Conservation (phyloP, 2,888 invertebrate genomes). For the Pristionchus maxplancki region DNA sequence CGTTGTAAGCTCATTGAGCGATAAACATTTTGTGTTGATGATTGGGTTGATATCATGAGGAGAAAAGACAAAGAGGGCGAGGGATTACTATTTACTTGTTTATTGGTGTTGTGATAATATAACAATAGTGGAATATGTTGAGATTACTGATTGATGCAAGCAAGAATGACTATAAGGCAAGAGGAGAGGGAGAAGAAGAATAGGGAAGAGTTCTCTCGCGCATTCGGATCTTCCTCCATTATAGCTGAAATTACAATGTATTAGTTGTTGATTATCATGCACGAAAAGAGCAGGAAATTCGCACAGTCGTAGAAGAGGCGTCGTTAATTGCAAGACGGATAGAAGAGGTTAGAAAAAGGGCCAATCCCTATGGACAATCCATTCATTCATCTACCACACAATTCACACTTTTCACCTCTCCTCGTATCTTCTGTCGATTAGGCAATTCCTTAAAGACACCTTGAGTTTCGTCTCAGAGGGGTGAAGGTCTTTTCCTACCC, state of each 20-base stretch:
- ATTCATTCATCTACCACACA: constrained; percentile 23
- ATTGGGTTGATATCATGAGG: neutral
- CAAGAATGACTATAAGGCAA: neutral
- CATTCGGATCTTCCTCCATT: neutral
- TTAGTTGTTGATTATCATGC: neutral
- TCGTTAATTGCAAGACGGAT: neutral
- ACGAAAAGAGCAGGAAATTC: neutral
- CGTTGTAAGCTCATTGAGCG: constrained; percentile 1
- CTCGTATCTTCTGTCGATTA: neutral
- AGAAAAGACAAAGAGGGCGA: neutral
- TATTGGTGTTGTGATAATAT: neutral
- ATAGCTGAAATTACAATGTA: neutral
- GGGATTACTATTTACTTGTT: neutral
- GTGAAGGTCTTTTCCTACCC: neutral
- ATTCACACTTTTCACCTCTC: constrained; percentile 12
- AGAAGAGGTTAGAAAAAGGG: neutral
- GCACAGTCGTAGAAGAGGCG: neutral
- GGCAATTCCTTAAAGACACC: neutral
- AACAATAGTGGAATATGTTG: neutral
- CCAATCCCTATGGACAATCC: neutral
- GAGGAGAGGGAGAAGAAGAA: neutral
- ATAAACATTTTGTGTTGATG: neutral
- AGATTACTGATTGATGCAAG: neutral
- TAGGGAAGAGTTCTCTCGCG: neutral
- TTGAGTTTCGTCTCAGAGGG: neutral